These are phyloP conservation scores for Hexactinellida sp. DNA, from an alignment of 37 sponge, comb jelly and placozoan genomes.

Conservation along the genomic window DNA sequence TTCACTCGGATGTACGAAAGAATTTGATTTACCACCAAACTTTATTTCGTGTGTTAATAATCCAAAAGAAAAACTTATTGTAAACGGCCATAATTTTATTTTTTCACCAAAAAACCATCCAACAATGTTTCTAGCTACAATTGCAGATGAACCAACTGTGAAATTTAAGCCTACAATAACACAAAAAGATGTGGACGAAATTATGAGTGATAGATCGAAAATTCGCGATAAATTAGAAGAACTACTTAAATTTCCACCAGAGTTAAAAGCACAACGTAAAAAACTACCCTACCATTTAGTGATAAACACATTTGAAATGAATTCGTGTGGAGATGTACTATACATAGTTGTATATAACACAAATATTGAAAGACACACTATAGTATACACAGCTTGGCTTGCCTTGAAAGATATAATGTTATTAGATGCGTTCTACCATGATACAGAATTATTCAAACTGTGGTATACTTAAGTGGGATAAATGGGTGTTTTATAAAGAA, in stretches of 20 bases:
- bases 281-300: neutral
- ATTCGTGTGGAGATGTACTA: neutral
- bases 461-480: neutral
- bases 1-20: neutral
- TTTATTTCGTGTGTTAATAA: neutral
- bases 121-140: neutral
- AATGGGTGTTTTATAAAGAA: too few relatives aligned
- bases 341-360: neutral
- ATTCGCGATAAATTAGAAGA: neutral
- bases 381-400: neutral
- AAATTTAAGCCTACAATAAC: neutral
- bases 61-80: neutral
- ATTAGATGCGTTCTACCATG: neutral
- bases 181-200: neutral
- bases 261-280: neutral
- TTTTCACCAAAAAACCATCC: neutral
- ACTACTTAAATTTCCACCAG: neutral
- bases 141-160: neutral
- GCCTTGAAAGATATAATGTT: neutral
- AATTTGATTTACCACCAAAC: neutral
- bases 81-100: neutral
- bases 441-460: neutral
- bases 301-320: neutral
- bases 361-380: neutral
- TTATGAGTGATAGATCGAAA: neutral